Evolutionary conservation across 2,113 vertebrate genomes (phyloP).

Genomic region (Casuarius casuarius): DNA sequence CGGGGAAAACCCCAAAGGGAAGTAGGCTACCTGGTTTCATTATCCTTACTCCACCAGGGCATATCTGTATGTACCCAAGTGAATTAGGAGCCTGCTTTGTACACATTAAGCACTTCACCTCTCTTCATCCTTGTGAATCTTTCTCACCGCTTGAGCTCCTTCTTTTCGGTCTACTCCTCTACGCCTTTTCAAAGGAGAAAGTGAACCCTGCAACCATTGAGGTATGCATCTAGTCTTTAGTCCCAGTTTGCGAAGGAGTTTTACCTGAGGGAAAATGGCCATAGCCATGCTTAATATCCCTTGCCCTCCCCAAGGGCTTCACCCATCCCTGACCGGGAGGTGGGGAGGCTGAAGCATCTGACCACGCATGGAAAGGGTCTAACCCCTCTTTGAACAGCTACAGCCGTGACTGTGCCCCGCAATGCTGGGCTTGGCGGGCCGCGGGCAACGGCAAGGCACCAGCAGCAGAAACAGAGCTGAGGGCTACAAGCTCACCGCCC

Average conservation of each 20-base stretch:
- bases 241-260: background rate
- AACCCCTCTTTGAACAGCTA: background rate
- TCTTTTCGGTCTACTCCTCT: background rate
- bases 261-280: background rate
- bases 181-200: background rate
- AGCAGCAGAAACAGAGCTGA: too few species aligned
- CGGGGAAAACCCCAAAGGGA: background rate
- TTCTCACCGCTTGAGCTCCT: accelerated
- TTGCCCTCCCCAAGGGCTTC: accelerated
- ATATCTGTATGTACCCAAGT: accelerated
- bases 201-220: background rate
- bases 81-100: accelerated
- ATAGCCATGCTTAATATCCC: background rate
- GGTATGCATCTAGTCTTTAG: background rate
- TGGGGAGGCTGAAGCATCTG: accelerated
- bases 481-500: too few species aligned
- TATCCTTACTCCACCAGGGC: background rate
- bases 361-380: background rate
- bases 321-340: background rate
- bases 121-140: background rate
- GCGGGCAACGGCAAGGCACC: too few species aligned
- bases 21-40: accelerated
- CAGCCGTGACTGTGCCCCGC: accelerated
- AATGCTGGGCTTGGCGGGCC: background rate
- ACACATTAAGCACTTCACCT: too few species aligned